phyloP scores from a whole-genome alignment of 2,888 invertebrate species.

The Melanotus villosus region DNA sequence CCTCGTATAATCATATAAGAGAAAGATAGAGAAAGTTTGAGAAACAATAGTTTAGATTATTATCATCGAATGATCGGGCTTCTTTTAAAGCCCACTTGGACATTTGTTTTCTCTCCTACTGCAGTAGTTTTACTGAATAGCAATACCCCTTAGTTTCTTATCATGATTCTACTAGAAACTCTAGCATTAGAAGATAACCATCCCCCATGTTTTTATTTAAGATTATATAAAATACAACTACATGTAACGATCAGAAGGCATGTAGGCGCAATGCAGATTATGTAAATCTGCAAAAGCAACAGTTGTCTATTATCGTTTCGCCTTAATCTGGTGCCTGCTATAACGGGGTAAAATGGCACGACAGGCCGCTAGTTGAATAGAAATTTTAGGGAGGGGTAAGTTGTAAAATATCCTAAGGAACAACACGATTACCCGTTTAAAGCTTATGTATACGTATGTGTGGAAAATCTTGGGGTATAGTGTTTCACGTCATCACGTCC shows the following conservation, averaged over 20 bases:
- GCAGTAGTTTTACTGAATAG: too few relatives aligned
- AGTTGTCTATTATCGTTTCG: conserved; percentile 30
- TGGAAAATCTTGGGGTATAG: too few relatives aligned
- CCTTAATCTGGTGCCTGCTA: conserved; percentile 24
- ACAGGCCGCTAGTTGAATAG: not conserved
- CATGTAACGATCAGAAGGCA: conserved; percentile 26
- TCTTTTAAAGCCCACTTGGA: too few relatives aligned
- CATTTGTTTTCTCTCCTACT: too few relatives aligned
- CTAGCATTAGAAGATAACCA: not conserved
- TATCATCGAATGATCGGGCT: too few relatives aligned
- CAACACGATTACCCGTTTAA: not conserved
- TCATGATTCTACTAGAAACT: not conserved
- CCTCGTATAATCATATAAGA: too few relatives aligned
- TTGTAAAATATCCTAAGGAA: conserved; percentile 1
- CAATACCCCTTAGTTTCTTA: too few relatives aligned
- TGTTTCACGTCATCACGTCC: too few relatives aligned
- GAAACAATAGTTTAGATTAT: too few relatives aligned
- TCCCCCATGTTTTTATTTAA: conserved; percentile 15
- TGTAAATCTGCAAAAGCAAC: conserved; percentile 27
- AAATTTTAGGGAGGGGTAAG: not conserved
- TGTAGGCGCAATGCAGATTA: conserved; percentile 33
- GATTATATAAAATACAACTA: conserved; percentile 21
- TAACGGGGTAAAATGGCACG: not conserved
- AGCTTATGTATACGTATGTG: too few relatives aligned
- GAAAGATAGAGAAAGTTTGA: too few relatives aligned